Base-by-base conservation (phyloP, 1,140 invertebrate genomes). In the Drosophila pachea region DNA sequence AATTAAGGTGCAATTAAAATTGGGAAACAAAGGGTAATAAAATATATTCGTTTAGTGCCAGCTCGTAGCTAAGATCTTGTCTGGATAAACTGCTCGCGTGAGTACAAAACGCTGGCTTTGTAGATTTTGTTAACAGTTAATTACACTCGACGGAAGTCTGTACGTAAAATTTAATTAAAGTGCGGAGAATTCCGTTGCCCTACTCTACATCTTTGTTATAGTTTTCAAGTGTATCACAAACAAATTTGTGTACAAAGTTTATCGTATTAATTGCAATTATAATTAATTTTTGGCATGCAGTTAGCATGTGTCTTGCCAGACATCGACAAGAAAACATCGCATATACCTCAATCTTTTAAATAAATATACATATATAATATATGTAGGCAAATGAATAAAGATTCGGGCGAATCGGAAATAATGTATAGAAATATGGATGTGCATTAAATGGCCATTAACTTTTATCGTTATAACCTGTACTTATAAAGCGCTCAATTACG, bases 201-300 rank as follows among this genome's bases (percentile, higher is more conserved):
- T 12, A 33, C 7, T 11, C 16, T 48, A 29, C 35, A 5, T n/a
- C 11, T 40, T 40, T 35, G 2, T 42, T 42, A 4, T 12, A 6
- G n/a, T 42, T 12, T 42, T 42, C 6, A 4, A 11, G 4, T n/a
- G 7, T 0, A 40, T 40, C 22, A 2, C 0, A 40, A 40, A 11
- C n/a, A 11, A 12, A 42, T 42, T 42, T 42, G 9, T n/a, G 45
- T 54, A 49, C 48, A 43, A 49, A 33, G 11, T 45, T 11, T 47
- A 47, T 53, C 32, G 31, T 47, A 50, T 58, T 33, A 29, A 58
- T 69, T 40, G 11, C 1, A 48, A 70, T 36, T 53, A 47, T 70
- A 59, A 65, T 65, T 66, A 29, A 32, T 49, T 70, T 65, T 70
- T 65, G 68, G 62, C 68, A 65, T 45, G 54, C 22, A 45, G 29